Evolutionary conservation across 2,888 invertebrate genomes (phyloP).

Genomic region (Artemia sp.): DNA sequence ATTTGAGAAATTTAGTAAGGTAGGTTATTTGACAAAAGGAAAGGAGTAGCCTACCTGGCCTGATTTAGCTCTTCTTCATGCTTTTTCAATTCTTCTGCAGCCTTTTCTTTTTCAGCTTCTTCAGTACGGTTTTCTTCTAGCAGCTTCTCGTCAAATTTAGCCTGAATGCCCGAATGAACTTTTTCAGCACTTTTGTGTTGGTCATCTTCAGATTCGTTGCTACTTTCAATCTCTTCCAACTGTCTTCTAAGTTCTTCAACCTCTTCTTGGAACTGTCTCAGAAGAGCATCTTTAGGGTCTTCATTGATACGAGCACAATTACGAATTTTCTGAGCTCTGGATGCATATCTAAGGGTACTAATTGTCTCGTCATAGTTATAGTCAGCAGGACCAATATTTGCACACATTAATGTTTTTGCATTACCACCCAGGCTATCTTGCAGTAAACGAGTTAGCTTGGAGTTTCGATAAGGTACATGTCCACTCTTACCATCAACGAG

Average conservation of each 20-base stretch:
- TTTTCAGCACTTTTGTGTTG: conserved; percentile 24
- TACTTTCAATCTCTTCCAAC: conserved; percentile 45
- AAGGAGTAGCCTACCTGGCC: conserved; percentile 41
- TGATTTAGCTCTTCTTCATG: conserved; percentile 56
- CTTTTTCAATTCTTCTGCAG: conserved; percentile 41
- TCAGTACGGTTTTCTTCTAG: conserved; percentile 36
- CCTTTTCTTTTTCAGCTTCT: conserved; percentile 46
- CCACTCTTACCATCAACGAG: conserved; percentile 91
- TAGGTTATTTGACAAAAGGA: background rate
- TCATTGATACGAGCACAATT: conserved; percentile 91
- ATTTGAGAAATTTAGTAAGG: conserved; percentile 6
- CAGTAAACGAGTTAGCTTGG: conserved; percentile 77
- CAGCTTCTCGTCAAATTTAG: conserved; percentile 34
- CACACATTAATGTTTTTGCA: conserved; percentile 88
- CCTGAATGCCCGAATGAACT: conserved; percentile 32
- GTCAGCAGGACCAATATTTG: conserved; percentile 91
- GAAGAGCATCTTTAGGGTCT: conserved; percentile 88
- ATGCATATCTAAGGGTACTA: conserved; percentile 88
- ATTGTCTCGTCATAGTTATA: conserved; percentile 93
- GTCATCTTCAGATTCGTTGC: conserved; percentile 49
- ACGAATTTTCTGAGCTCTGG: conserved; percentile 91
- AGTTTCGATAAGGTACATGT: conserved; percentile 95
- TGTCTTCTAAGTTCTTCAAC: conserved; percentile 78
- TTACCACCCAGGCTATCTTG: conserved; percentile 96
- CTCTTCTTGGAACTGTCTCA: conserved; percentile 88